These are phyloP conservation scores for Antennarius striatus DNA, from an alignment of 2,113 vertebrate genomes.

Conservation along the genomic window DNA sequence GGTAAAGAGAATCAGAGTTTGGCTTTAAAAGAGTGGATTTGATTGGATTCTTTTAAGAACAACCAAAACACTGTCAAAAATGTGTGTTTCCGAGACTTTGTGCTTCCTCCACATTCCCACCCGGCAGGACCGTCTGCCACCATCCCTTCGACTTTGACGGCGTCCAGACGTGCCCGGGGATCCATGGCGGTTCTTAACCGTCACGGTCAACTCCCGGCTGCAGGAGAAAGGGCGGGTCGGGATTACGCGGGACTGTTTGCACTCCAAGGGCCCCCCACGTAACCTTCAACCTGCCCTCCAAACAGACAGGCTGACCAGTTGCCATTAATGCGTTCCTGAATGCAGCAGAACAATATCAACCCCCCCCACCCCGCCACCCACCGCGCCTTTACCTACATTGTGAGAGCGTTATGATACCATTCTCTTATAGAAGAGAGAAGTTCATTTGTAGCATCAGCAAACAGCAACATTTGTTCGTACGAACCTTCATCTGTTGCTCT, in stretches of 20 bases:
- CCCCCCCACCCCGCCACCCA: neutral
- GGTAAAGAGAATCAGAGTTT: neutral
- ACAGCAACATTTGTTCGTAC: slow-evolving; percentile 55
- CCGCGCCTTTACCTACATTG: neutral
- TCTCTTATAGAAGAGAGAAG: neutral
- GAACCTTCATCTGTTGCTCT: slow-evolving; percentile 29
- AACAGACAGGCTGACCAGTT: slow-evolving; percentile 39
- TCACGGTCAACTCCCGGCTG: slow-evolving; percentile 60
- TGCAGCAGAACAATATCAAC: slow-evolving; percentile 19
- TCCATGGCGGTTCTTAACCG: slow-evolving; percentile 54
- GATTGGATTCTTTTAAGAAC: too few relatives aligned
- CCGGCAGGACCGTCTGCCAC: neutral
- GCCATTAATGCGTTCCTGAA: slow-evolving; percentile 15
- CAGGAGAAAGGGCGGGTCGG: slow-evolving; percentile 57
- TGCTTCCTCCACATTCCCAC: neutral
- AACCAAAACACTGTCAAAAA: too few relatives aligned
- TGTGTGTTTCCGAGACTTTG: too few relatives aligned
- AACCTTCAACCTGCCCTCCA: slow-evolving; percentile 70
- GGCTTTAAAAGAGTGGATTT: too few relatives aligned
- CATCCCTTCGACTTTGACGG: slow-evolving; percentile 11
- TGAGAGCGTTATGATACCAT: neutral
- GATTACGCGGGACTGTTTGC: slow-evolving; percentile 68
- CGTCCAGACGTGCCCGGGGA: slow-evolving; percentile 52
- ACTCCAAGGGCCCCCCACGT: slow-evolving; percentile 23
- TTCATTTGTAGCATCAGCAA: slow-evolving; percentile 42